Evolutionary conservation across 2,888 invertebrate genomes (phyloP), one percentile per base, ranked within the genome.

Genomic region (Leptinotarsa rubiginosa): DNA sequence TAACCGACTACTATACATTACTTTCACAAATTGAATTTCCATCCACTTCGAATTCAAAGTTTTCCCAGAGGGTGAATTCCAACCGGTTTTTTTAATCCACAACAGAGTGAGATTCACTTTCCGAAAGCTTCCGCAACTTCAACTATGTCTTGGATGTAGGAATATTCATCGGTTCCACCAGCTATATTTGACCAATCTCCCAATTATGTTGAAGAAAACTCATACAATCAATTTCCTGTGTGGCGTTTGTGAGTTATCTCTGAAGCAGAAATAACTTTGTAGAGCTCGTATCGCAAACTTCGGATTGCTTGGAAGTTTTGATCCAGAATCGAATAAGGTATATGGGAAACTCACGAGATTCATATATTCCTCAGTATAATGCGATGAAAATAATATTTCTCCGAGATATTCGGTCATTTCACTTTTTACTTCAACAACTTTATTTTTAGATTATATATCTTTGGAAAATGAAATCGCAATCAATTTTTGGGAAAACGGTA

Each of bases 161-260:
- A 56, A 20, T 70, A 69, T 73, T 65, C 65, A 73, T 69, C 41
- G 65, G 49, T 25, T 73, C n/a, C 20, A 25, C 1, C 22, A 49
- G 69, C 20, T 15, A 54, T 65, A 73, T 56, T 47, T 18, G 31
- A 41, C 67, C 67, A 47, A n/a, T 62, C 25, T 52, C n/a, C 22
- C 41, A 52, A 62, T 67, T 65, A 64, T 50, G 67, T 67, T 62
- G 50, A n/a, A 62, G 62, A 4, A 59, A 72, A 67, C 67, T 72
- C 41, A 72, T 72, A 72, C 50, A 72, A 72, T 67, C 62, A 67
- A 72, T 72, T 68, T 72, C 67, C 72, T 49, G 22, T 62, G n/a
- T 18, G n/a, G 4, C 62, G 41, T 62, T 41, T 62, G 62, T 62
- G 25, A 59, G 59, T 59, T 62, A 12, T 31, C 41, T 62, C 31